Percentiles rank a stretch among this genome's conserved stretches.
Conservation (phyloP, 2,113 vertebrate species). For the Marmota flaviventris region DNA sequence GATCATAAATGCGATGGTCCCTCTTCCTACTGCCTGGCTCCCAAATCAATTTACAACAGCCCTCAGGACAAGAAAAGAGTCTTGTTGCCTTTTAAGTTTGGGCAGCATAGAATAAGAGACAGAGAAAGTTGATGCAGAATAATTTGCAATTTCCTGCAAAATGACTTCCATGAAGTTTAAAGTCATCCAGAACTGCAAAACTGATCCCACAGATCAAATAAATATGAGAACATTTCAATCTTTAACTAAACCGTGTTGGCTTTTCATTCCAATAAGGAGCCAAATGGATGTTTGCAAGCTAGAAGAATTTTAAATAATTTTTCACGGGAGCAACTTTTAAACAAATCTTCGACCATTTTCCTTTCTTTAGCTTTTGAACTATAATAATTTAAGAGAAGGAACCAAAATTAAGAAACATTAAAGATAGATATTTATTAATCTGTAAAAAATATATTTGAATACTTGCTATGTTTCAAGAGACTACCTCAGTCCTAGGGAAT, state of each 20-base stretch:
- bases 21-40: neutral
- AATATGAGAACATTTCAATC: slow-evolving; percentile 75
- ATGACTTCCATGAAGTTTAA: slow-evolving; percentile 80
- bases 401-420: slow-evolving; percentile 15
- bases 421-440: slow-evolving; percentile 22
- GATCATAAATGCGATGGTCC: slow-evolving; percentile 17
- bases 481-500: neutral
- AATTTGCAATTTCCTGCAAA: slow-evolving; percentile 82
- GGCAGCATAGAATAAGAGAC: slow-evolving; percentile 51
- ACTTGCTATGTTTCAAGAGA: neutral
- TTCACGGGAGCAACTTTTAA: slow-evolving; percentile 54
- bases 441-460: slow-evolving; percentile 44
- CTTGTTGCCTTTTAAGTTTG: slow-evolving; percentile 70
- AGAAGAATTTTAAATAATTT: slow-evolving; percentile 73
- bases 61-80: slow-evolving; percentile 66
- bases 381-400: neutral
- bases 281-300: slow-evolving; percentile 73
- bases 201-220: slow-evolving; percentile 75
- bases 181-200: slow-evolving; percentile 77
- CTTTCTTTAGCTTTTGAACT: slow-evolving; percentile 62
- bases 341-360: neutral
- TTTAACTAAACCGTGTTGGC: slow-evolving; percentile 58
- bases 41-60: slow-evolving; percentile 78
- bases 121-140: slow-evolving; percentile 77
- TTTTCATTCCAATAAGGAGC: slow-evolving; percentile 64